phyloP scores from a whole-genome alignment of 2,888 invertebrate species.

The Carabus problematicus region DNA sequence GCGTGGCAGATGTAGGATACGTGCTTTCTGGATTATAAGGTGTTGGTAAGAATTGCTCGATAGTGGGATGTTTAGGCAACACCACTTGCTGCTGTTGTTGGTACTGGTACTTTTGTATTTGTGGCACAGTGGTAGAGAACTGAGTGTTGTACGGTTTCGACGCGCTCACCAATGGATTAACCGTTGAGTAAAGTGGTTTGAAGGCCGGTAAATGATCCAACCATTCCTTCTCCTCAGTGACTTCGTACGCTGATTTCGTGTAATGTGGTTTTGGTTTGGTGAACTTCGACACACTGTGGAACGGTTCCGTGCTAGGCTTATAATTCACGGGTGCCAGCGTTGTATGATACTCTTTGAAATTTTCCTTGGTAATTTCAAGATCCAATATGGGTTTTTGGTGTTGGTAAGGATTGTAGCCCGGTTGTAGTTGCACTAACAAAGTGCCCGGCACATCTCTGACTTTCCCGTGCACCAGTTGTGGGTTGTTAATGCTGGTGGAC shows the following conservation, averaged over 20 bases:
- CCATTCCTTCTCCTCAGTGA: slow-evolving; percentile 57
- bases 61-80: slow-evolving; percentile 48
- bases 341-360: slow-evolving; percentile 56
- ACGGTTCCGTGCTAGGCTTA: slow-evolving; percentile 42
- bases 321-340: slow-evolving; percentile 47
- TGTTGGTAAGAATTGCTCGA: slow-evolving; percentile 56
- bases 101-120: slow-evolving; percentile 32
- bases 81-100: slow-evolving; percentile 45
- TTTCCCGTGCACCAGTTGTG: slow-evolving; percentile 46
- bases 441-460: slow-evolving; percentile 49
- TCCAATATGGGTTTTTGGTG: slow-evolving; percentile 50
- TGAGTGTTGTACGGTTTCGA: slow-evolving; percentile 7
- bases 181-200: slow-evolving; percentile 44
- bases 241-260: slow-evolving; percentile 52
- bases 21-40: slow-evolving; percentile 54
- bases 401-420: slow-evolving; percentile 51
- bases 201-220: slow-evolving; percentile 44
- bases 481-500: slow-evolving; percentile 36
- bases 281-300: slow-evolving; percentile 43
- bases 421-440: slow-evolving; percentile 52
- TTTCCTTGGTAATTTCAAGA: slow-evolving; percentile 58
- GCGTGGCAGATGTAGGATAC: slow-evolving; percentile 56
- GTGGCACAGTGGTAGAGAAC: slow-evolving; percentile 38
- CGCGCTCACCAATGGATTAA: slow-evolving; percentile 18
- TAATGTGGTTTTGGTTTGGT: slow-evolving; percentile 46